phyloP scores from a whole-genome alignment of 2,797 vertebrate genomes.

The Schizothorax lantsangensis region DNA sequence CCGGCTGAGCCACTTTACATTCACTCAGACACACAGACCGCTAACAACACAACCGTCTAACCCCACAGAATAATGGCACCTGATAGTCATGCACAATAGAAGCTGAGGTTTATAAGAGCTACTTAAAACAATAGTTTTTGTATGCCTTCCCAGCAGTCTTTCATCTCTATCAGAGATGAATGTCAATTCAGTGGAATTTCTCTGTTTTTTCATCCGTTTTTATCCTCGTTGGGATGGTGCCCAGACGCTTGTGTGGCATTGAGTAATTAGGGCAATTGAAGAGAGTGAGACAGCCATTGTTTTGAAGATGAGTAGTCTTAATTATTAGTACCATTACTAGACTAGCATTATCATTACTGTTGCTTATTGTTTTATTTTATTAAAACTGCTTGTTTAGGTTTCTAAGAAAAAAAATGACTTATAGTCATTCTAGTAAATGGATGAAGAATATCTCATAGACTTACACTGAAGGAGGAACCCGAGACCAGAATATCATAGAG shows the following conservation, averaged over 20 bases:
- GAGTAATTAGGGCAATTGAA: background rate
- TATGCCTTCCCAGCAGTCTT: background rate
- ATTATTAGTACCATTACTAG: background rate
- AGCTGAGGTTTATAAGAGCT: slow-evolving; percentile 1
- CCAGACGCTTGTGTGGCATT: background rate
- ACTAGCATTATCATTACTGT: background rate
- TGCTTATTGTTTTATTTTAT: background rate
- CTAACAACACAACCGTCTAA: slow-evolving; percentile 32
- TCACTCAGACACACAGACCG: slow-evolving; percentile 42
- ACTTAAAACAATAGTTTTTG: background rate
- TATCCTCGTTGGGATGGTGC: slow-evolving; percentile 3
- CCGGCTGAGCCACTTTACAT: slow-evolving; percentile 45
- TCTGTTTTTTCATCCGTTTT: background rate
- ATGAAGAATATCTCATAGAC: background rate
- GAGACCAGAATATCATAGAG: background rate
- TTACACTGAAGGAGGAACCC: background rate
- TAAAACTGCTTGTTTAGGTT: background rate
- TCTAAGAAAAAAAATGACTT: background rate
- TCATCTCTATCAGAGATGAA: background rate
- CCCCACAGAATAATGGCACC: slow-evolving; percentile 9
- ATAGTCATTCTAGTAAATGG: background rate
- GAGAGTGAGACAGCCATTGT: background rate
- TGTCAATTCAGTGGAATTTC: slow-evolving; percentile 1
- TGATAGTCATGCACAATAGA: background rate
- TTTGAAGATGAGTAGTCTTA: slow-evolving; percentile 7